Evolutionary conservation across 1,140 invertebrate species (phyloP).

Genomic region (Procambarus clarkii): DNA sequence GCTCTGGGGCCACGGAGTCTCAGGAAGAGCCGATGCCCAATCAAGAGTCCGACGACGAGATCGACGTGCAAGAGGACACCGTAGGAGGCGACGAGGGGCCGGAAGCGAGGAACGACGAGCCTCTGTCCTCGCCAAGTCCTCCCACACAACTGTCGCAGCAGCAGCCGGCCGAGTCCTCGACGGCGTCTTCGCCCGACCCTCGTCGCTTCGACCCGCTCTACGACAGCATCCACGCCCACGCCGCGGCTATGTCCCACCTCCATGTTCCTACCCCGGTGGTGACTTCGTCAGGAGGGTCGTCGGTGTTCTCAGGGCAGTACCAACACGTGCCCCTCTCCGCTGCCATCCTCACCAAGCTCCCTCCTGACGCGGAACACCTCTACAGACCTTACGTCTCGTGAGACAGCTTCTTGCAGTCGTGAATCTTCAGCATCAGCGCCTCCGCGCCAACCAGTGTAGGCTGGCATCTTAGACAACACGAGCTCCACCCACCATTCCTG

Average conservation of each 20-base stretch:
- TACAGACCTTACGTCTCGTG: slow-evolving; percentile 67
- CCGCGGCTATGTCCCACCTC: not conserved
- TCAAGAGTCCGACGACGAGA: slow-evolving; percentile 60
- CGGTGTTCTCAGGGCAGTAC: slow-evolving; percentile 58
- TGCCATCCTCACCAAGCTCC: slow-evolving; percentile 63
- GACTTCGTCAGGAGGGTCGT: slow-evolving; percentile 47
- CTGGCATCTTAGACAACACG: not conserved
- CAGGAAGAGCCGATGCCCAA: slow-evolving; percentile 44
- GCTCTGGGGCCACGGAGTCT: slow-evolving; percentile 14
- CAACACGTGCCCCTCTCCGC: slow-evolving; percentile 63
- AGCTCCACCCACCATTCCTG: not conserved
- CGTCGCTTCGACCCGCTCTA: slow-evolving; percentile 47
- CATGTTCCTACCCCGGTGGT: slow-evolving; percentile 40
- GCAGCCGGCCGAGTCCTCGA: slow-evolving; percentile 15
- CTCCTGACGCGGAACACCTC: slow-evolving; percentile 64
- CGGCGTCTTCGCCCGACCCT: slow-evolving; percentile 56
- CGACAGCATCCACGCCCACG: slow-evolving; percentile 33
- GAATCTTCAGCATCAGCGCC: not conserved
- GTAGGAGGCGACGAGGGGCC: slow-evolving; percentile 21
- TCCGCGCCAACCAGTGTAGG: not conserved
- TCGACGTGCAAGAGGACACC: slow-evolving; percentile 67
- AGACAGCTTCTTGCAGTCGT: not conserved
- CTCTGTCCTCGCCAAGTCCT: slow-evolving; percentile 29
- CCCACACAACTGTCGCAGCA: not conserved
- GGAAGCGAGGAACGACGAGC: slow-evolving; percentile 32